Base-by-base conservation (phyloP, 2,113 vertebrate species). In the Rhodinocichla rosea region DNA sequence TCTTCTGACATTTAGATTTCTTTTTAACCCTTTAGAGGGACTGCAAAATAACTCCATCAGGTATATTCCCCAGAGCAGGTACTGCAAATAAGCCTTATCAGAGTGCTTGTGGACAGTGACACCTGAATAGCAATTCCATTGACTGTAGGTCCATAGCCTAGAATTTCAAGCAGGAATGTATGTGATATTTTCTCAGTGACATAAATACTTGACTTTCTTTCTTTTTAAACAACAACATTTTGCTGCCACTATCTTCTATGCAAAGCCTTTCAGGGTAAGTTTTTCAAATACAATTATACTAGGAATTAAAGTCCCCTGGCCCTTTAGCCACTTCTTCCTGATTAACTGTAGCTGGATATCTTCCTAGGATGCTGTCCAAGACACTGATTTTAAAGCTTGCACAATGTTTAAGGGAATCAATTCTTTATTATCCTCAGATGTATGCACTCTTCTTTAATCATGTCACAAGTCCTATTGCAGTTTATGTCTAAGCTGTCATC, bases 11-110 rank as follows among this genome's bases (percentile, higher is more conserved):
- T 82, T 90, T 87, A 65, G 62, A 53, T 59, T 95, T 94, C 40
- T 57, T 83, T 86, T 97, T 97, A 95, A 96, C 96, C 64, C 93
- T 62, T 96, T 92, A 90, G 44, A 79, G 16, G 33, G 28, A 82
- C 30, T 64, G 33, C 33, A 89, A 90, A 90, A 71, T 60, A 81
- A 68, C 64, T 18, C 23, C 24, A 83, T 10, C 4, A 7, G 32
- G 23, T 42, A 57, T 37, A 69, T 4, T 45, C 7, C 37, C 23
- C 80, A 74, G 47, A 83, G 37, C 10, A 92, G 21, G 26, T 68
- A 71, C 22, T 39, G 16, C 49, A 80, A 69, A 14, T 47, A 74
- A 73, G 7, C 12, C 57, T 64, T 44, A 23, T 57, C 37, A 64
- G 60, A 53, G 23, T 42, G 32, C 20, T 90, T 86, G 14, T 45